Percentiles rank a stretch among this genome's conserved stretches.
Evolutionary conservation across 2,797 vertebrate genomes (phyloP).

Genomic region (Nyctibius grandis): DNA sequence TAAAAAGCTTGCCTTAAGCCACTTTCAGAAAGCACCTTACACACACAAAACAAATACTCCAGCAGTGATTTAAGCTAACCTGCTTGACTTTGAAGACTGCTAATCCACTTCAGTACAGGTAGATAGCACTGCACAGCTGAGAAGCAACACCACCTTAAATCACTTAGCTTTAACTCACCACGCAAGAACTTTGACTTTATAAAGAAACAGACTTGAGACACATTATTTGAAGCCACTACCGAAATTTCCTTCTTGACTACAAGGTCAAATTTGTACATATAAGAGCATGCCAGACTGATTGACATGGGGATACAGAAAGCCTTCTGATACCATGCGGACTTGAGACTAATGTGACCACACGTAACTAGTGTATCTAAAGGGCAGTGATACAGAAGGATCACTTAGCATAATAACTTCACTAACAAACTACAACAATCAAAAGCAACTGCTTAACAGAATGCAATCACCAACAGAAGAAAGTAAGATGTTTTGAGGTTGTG

Average conservation of each 20-base stretch:
- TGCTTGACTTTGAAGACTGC: slow-evolving; percentile 30
- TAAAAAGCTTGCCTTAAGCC: slow-evolving; percentile 48
- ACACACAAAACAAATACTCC: slow-evolving; percentile 21
- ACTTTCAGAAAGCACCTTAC: slow-evolving; percentile 46
- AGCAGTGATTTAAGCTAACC: background rate
- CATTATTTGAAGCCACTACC: background rate
- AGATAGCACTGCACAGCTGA: background rate
- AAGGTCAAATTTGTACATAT: background rate
- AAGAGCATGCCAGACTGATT: background rate
- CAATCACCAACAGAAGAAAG: background rate
- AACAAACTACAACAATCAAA: background rate
- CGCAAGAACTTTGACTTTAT: background rate
- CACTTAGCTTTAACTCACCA: background rate
- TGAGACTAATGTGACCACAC: background rate
- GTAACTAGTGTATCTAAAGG: background rate
- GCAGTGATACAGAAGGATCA: background rate
- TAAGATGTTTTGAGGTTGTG: background rate
- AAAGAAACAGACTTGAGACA: background rate
- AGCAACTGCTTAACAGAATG: background rate
- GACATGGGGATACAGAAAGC: background rate
- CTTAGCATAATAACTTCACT: background rate
- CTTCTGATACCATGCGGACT: background rate
- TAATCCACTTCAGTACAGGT: slow-evolving; percentile 18
- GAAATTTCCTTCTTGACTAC: background rate
- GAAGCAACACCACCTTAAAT: background rate